A percentile compares a stretch with the other conserved stretches of the same genome.
phyloP scores from a whole-genome alignment of 2,888 invertebrate genomes.

The Gnatocerus cornutus region DNA sequence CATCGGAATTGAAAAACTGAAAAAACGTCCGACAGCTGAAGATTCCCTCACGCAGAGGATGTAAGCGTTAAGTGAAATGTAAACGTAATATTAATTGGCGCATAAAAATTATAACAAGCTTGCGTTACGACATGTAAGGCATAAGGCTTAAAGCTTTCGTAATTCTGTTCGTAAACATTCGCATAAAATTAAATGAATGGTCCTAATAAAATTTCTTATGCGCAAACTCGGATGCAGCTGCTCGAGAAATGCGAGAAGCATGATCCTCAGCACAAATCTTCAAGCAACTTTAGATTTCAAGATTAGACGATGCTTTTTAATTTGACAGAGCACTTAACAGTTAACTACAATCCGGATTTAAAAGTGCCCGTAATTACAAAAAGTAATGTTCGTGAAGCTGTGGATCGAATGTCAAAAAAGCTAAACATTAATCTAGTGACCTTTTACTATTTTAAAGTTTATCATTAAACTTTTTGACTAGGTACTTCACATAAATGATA shows the following conservation, averaged over 20 bases:
- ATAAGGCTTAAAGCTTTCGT: constrained; percentile 31
- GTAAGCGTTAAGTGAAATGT: constrained; percentile 40
- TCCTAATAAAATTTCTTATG: constrained; percentile 33
- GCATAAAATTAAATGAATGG: constrained; percentile 42
- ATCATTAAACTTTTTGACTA: not conserved
- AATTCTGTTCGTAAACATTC: constrained; percentile 42
- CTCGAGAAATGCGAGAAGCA: constrained; percentile 26
- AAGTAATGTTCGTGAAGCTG: not conserved
- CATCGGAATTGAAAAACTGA: no score
- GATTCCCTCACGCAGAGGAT: constrained; percentile 1
- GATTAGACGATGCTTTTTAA: constrained; percentile 9
- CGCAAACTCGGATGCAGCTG: constrained; percentile 36
- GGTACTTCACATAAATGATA: not conserved
- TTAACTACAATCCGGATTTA: not conserved
- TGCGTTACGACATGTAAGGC: constrained; percentile 32
- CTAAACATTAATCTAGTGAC: not conserved
- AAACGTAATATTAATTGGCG: constrained; percentile 37
- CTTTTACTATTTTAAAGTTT: not conserved
- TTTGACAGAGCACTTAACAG: constrained; percentile 6
- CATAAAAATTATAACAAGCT: constrained; percentile 42
- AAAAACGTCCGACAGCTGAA: not conserved
- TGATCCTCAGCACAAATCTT: constrained; percentile 16
- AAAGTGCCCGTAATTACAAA: not conserved
- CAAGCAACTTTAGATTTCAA: constrained; percentile 17
- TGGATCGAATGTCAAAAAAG: not conserved